Percentiles rank a stretch among this genome's conserved stretches.
Conservation (phyloP, 2,113 vertebrate genomes). For the Oostethus manadensis region DNA sequence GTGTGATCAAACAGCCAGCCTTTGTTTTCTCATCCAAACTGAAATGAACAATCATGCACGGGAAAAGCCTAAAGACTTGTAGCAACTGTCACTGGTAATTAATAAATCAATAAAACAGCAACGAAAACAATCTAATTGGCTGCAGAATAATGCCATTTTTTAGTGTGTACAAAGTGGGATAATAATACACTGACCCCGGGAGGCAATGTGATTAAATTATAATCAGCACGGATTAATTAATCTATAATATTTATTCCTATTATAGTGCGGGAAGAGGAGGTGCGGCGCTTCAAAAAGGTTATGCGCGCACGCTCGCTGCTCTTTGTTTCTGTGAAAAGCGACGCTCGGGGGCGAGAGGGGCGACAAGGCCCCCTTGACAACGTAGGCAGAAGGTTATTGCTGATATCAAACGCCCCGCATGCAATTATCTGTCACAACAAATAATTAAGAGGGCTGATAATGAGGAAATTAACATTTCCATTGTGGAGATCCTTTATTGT, state of each 20-base stretch:
- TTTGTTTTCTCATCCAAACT: neutral
- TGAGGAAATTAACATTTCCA: constrained; percentile 99
- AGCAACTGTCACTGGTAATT: constrained; percentile 54
- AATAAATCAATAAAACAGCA: constrained; percentile 61
- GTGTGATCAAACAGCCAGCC: neutral
- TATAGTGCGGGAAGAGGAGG: constrained; percentile 84
- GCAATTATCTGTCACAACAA: constrained; percentile 99
- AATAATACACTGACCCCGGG: constrained; percentile 80
- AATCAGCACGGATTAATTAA: constrained; percentile 98
- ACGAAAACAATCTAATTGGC: constrained; percentile 37
- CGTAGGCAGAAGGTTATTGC: constrained; percentile 98
- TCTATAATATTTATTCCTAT: constrained; percentile 99
- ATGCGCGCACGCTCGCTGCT: constrained; percentile 79
- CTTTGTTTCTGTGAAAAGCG: constrained; percentile 89
- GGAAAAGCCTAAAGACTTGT: constrained; percentile 47
- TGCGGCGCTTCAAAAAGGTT: constrained; percentile 85
- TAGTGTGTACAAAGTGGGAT: constrained; percentile 72
- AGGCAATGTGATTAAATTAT: constrained; percentile 98
- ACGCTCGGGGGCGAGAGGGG: constrained; percentile 76
- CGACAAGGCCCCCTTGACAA: constrained; percentile 93
- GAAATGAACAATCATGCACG: constrained; percentile 9
- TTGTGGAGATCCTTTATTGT: constrained; percentile 76
- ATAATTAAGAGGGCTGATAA: constrained; percentile 94
- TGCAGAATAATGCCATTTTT: constrained; percentile 53
- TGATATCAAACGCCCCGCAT: constrained; percentile 92